A percentile compares a stretch with the other conserved stretches of the same genome.
phyloP scores from a whole-genome alignment of 2,113 vertebrate genomes.

The Oenanthe oenanthe region DNA sequence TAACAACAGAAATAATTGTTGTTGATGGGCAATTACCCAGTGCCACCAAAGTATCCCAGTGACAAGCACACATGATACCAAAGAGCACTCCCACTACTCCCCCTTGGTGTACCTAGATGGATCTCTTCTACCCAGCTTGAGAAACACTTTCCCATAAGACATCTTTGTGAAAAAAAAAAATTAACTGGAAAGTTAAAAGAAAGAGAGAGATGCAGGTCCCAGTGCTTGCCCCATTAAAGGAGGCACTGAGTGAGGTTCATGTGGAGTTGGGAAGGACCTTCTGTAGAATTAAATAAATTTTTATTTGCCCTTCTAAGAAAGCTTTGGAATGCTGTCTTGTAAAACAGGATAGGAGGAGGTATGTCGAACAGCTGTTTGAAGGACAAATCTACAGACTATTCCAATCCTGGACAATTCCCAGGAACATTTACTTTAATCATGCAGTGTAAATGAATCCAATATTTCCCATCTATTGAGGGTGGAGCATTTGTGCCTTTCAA shows the following conservation, averaged over 20 bases:
- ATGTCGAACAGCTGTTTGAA: not conserved
- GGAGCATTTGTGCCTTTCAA: not conserved
- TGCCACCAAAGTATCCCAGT: not conserved
- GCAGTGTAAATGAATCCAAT: not conserved
- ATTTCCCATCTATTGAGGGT: not conserved
- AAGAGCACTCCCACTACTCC: not conserved
- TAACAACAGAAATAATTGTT: not conserved
- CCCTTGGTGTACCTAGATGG: not conserved
- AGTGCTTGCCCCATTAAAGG: not conserved
- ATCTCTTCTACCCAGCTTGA: not conserved
- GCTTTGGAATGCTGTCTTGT: not conserved
- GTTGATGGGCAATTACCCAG: not conserved
- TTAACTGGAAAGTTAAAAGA: not conserved
- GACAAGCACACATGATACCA: fast-evolving
- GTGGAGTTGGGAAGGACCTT: not conserved
- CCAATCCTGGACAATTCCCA: not conserved
- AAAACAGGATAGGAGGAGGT: not conserved
- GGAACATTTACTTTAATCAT: not conserved
- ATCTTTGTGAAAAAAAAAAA: not conserved
- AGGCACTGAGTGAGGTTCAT: not conserved
- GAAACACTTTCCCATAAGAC: not conserved
- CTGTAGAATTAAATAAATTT: not conserved
- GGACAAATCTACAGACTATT: not conserved
- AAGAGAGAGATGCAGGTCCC: not conserved
- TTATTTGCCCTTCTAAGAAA: not conserved